A percentile compares a stretch with the other conserved stretches of the same genome.
phyloP scores from a whole-genome alignment of 2,888 invertebrate species.

The Xanthorhoe spadicearia region DNA sequence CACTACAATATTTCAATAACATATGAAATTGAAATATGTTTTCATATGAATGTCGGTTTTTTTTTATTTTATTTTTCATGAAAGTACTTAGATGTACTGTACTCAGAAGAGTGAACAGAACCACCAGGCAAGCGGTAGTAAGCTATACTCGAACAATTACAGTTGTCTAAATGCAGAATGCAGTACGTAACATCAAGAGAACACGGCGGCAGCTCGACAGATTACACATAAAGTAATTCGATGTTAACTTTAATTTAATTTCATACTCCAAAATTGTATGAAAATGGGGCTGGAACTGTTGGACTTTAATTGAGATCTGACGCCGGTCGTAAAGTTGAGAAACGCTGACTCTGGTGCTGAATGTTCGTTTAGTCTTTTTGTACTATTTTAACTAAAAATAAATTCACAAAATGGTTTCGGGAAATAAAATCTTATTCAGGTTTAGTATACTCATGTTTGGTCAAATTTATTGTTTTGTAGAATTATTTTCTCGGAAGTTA shows the following conservation, averaged over 20 bases:
- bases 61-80: too few relatives aligned
- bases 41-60: too few relatives aligned
- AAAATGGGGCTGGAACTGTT: slow-evolving; percentile 62
- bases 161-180: slow-evolving; percentile 36
- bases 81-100: too few relatives aligned
- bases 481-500: too few relatives aligned
- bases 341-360: slow-evolving; percentile 35
- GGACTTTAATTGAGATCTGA: slow-evolving; percentile 76
- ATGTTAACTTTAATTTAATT: slow-evolving; percentile 76
- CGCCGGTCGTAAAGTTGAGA: slow-evolving; percentile 52
- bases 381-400: slow-evolving; percentile 21
- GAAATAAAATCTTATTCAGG: background rate
- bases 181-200: slow-evolving; percentile 37
- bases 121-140: too few relatives aligned
- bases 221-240: slow-evolving; percentile 36
- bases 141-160: slow-evolving; percentile 2
- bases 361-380: slow-evolving; percentile 22
- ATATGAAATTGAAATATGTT: too few relatives aligned
- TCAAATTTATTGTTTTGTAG: background rate
- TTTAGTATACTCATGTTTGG: background rate
- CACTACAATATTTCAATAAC: too few relatives aligned
- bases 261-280: slow-evolving; percentile 51
- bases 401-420: slow-evolving; percentile 2
- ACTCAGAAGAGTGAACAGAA: too few relatives aligned
- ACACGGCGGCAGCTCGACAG: slow-evolving; percentile 41